Evolutionary conservation across 2,113 vertebrate species (phyloP).

Genomic region (Xenopus laevis): DNA sequence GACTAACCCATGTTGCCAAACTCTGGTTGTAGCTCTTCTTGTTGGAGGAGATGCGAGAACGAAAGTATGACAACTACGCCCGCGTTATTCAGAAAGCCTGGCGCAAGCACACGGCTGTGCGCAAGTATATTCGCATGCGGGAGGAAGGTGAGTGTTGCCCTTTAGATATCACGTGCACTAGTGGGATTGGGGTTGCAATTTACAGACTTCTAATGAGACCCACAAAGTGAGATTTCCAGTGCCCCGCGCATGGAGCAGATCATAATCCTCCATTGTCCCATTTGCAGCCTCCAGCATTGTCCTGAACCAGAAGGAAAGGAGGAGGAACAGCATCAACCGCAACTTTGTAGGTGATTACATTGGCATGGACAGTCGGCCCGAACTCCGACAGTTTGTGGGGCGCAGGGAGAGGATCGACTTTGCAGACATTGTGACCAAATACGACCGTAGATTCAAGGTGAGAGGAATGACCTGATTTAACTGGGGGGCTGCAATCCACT

Average conservation of each 20-base stretch:
- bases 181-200: conserved; percentile 8
- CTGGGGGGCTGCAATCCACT: no score
- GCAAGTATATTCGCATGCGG: conserved; percentile 76
- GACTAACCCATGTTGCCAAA: no score
- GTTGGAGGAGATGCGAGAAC: conserved; percentile 69
- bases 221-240: no score
- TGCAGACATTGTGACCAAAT: conserved; percentile 72
- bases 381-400: conserved; percentile 73
- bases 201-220: no score
- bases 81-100: conserved; percentile 80
- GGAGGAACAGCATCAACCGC: conserved; percentile 77
- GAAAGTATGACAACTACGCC: conserved; percentile 72
- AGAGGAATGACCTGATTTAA: not conserved
- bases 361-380: conserved; percentile 69
- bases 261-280: not conserved
- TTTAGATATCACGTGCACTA: no score
- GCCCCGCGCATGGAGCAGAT: no score
- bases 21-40: conserved; percentile 60
- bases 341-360: conserved; percentile 81
- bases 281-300: conserved; percentile 71
- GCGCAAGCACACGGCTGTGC: conserved; percentile 76
- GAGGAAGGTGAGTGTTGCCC: conserved; percentile 66
- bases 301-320: conserved; percentile 76
- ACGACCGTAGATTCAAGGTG: conserved; percentile 77
- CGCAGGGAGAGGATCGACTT: conserved; percentile 77